Percentiles rank a stretch among this genome's conserved stretches.
phyloP scores from a whole-genome alignment of 1,140 invertebrate genomes.

The Diorhabda sublineata region DNA sequence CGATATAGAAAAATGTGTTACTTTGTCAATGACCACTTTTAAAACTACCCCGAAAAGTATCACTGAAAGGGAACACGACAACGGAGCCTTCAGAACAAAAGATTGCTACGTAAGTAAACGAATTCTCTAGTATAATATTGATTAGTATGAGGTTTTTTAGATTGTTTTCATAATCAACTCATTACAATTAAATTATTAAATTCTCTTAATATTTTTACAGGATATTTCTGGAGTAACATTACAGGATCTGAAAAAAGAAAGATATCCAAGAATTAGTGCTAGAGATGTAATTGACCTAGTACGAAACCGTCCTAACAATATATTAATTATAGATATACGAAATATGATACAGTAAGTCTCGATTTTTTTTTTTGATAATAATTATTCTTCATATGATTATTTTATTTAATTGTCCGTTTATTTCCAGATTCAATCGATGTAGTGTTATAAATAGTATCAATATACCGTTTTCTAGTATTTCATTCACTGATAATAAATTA shows the following conservation, averaged over 20 bases:
- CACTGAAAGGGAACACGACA: constrained; percentile 73
- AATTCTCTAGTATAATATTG: no score
- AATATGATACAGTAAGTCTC: constrained; percentile 62
- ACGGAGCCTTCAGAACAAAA: constrained; percentile 21
- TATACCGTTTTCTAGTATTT: constrained; percentile 76
- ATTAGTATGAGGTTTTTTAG: background rate
- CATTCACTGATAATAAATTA: constrained; percentile 59
- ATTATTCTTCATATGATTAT: background rate
- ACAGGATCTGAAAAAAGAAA: constrained; percentile 65
- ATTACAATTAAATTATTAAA: no score
- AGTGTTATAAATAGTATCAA: constrained; percentile 77
- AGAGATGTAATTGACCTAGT: constrained; percentile 76
- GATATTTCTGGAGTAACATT: constrained; percentile 66
- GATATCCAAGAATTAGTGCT: constrained; percentile 77
- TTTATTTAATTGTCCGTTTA: background rate
- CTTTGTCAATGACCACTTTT: constrained; percentile 83
- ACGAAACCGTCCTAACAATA: constrained; percentile 59
- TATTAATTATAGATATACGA: constrained; percentile 75
- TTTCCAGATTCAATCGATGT: constrained; percentile 66
- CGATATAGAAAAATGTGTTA: constrained; percentile 89
- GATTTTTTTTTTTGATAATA: background rate
- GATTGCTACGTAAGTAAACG: constrained; percentile 15
- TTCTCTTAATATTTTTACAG: constrained; percentile 46
- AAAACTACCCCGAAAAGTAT: constrained; percentile 83
- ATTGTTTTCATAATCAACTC: background rate